These are phyloP conservation scores for Neoarius graeffei DNA, from an alignment of 2,113 vertebrate genomes.

Conservation along the genomic window DNA sequence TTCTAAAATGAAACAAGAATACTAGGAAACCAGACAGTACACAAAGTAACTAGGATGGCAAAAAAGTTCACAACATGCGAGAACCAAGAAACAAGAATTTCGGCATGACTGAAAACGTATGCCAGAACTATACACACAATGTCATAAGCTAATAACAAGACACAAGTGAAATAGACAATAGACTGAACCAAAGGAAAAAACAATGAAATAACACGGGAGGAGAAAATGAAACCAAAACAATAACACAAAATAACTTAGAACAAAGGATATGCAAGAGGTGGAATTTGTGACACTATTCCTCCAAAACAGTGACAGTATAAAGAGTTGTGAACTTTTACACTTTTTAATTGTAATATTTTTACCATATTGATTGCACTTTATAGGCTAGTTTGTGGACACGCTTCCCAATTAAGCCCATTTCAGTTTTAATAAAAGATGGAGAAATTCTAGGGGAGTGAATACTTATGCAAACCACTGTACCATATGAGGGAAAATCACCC, in stretches of 20 bases:
- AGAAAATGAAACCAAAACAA: neutral
- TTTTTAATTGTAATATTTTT: neutral
- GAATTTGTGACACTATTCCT: neutral
- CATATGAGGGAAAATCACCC: neutral
- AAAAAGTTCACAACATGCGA: neutral
- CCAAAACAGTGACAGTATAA: neutral
- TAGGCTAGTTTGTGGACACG: neutral
- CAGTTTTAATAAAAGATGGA: neutral
- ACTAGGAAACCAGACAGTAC: no score
- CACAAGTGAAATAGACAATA: neutral
- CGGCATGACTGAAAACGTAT: neutral
- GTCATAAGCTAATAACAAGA: neutral
- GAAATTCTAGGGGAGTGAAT: neutral
- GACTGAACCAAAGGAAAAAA: neutral
- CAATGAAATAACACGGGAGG: neutral
- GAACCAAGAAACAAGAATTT: neutral
- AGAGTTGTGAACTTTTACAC: neutral
- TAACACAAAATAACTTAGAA: neutral
- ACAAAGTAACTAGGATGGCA: neutral
- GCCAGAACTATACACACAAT: neutral
- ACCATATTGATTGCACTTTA: neutral
- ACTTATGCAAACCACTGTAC: neutral
- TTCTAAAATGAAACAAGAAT: neutral
- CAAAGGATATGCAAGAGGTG: neutral
- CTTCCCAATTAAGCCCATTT: neutral